These are phyloP conservation scores for Coptodon rendalli DNA, from an alignment of 2,113 vertebrate genomes.

Conservation along the genomic window DNA sequence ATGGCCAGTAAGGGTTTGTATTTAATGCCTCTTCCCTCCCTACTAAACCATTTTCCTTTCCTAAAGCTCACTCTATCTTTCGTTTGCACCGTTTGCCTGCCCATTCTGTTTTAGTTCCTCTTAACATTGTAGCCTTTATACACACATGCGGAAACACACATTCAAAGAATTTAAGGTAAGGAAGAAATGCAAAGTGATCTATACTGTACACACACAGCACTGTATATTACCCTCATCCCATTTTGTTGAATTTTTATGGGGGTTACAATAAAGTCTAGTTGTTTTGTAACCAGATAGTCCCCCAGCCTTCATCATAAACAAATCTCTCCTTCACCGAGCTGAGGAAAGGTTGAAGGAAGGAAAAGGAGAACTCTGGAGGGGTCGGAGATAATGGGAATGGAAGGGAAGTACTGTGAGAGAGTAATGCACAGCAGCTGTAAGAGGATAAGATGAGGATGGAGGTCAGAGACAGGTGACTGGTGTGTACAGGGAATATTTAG, in stretches of 20 bases:
- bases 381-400: not conserved
- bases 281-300: constrained; percentile 43
- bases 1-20: not conserved
- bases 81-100: not conserved
- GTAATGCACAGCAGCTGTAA: constrained; percentile 2
- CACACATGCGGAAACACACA: not conserved
- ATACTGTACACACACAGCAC: not conserved
- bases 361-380: not conserved
- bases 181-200: not conserved
- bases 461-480: constrained; percentile 30
- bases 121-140: not conserved
- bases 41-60: not conserved
- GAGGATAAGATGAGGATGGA: not conserved
- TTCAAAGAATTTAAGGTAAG: not conserved
- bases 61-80: not conserved
- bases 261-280: constrained; percentile 47
- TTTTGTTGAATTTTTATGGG: constrained; percentile 43
- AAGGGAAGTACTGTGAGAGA: not conserved
- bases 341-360: not conserved
- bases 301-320: constrained; percentile 36
- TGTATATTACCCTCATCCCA: constrained; percentile 22
- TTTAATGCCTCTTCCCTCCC: constrained; percentile 17
- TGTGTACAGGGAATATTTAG: constrained; percentile 29
- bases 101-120: not conserved
- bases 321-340: constrained; percentile 38